Percentiles rank a stretch among this genome's conserved stretches.
Conservation (phyloP, 2,113 vertebrate genomes). For the Hyla sarda region DNA sequence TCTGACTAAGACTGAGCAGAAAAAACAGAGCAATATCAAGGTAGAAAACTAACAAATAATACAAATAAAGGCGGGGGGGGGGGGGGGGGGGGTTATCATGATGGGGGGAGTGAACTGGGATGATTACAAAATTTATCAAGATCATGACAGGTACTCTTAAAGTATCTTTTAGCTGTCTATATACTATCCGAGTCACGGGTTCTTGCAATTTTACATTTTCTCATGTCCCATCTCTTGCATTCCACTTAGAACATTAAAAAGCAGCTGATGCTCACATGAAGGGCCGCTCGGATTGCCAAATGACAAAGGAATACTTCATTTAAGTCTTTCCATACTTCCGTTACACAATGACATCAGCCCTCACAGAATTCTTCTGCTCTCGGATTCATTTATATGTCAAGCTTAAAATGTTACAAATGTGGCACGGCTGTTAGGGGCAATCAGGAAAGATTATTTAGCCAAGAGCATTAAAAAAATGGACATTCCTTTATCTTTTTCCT, state of each 20-base stretch:
- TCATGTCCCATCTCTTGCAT: slow-evolving; percentile 60
- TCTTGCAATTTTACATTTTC: slow-evolving; percentile 41
- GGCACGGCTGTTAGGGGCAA: slow-evolving; percentile 1
- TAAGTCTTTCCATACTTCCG: slow-evolving; percentile 32
- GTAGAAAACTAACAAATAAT: too few species aligned
- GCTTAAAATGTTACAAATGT: slow-evolving; percentile 17
- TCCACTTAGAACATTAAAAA: slow-evolving; percentile 50
- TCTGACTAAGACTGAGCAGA: too few species aligned
- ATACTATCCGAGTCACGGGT: slow-evolving; percentile 53
- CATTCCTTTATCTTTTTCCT: not conserved
- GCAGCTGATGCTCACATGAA: slow-evolving; percentile 62
- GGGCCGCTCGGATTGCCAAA: slow-evolving; percentile 43
- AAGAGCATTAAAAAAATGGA: not conserved
- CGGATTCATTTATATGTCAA: slow-evolving; percentile 4
- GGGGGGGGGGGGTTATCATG: too few species aligned
- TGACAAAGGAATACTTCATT: slow-evolving; percentile 51
- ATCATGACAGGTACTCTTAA: too few species aligned
- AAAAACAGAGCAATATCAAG: too few species aligned
- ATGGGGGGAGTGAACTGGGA: too few species aligned
- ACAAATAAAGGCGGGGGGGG: too few species aligned
- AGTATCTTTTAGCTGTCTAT: not conserved
- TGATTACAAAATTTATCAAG: too few species aligned
- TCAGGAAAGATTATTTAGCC: not conserved
- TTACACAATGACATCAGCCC: slow-evolving; percentile 57
- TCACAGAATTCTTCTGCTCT: slow-evolving; percentile 21